Conservation (phyloP, 2,797 vertebrate genomes). For the Ctenopoma kingsleyae region DNA sequence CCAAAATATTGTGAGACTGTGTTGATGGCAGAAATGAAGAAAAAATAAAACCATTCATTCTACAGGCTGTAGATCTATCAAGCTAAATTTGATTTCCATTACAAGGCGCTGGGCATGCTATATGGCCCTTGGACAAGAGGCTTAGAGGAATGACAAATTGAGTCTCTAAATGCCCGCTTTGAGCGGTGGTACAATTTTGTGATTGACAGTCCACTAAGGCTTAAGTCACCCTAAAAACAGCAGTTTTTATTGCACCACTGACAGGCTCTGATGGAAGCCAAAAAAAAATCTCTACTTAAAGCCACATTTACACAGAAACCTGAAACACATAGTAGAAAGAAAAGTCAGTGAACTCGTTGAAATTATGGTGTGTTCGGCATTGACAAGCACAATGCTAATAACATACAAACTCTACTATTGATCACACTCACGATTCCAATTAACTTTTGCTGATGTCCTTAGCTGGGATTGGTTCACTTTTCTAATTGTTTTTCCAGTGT, state of each 20-base stretch:
- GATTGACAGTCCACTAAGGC: slow-evolving; percentile 44
- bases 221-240: slow-evolving; percentile 44
- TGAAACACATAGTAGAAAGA: background rate
- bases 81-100: slow-evolving; percentile 55
- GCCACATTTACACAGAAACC: slow-evolving; percentile 23
- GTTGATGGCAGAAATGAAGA: background rate
- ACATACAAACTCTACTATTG: no score
- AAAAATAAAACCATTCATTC: slow-evolving; percentile 19
- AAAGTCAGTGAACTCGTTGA: background rate
- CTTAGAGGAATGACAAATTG: slow-evolving; percentile 59
- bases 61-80: slow-evolving; percentile 22
- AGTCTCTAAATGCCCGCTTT: slow-evolving; percentile 49
- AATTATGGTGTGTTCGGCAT: background rate
- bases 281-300: slow-evolving; percentile 16
- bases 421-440: no score
- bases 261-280: slow-evolving; percentile 19
- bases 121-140: slow-evolving; percentile 43
- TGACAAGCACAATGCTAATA: background rate
- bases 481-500: no score
- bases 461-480: no score
- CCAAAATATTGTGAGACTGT: slow-evolving; percentile 14
- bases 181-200: slow-evolving; percentile 31
- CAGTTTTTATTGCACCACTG: slow-evolving; percentile 13
- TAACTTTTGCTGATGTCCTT: no score
- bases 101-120: slow-evolving; percentile 22